Conservation (phyloP, 2,113 vertebrate genomes). For the Crotalus horridus region DNA sequence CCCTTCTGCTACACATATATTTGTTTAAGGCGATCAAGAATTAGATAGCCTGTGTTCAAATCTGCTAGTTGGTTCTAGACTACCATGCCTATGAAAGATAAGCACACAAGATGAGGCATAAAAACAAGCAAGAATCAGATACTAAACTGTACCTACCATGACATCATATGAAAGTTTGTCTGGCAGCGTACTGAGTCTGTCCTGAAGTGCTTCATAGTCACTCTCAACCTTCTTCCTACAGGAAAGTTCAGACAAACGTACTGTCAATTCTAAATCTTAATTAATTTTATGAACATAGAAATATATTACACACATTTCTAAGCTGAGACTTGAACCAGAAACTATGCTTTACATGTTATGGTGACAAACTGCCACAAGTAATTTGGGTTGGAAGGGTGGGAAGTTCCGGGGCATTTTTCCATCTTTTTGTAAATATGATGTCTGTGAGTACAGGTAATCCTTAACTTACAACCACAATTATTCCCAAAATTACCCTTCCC, state of each 20-base stretch:
- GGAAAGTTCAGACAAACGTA: conserved; percentile 43
- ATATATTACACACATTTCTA: neutral
- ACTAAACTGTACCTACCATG: conserved; percentile 77
- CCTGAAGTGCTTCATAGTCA: conserved; percentile 88
- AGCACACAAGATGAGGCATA: neutral
- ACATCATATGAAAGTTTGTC: conserved; percentile 86
- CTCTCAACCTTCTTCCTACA: conserved; percentile 87
- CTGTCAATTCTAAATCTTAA: neutral
- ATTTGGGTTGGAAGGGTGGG: neutral
- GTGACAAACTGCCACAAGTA: neutral
- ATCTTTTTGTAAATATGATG: neutral
- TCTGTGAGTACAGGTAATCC: neutral
- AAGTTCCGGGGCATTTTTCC: neutral
- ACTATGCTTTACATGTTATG: no score
- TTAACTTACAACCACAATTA: neutral
- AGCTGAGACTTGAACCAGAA: neutral
- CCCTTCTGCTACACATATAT: neutral
- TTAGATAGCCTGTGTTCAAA: neutral
- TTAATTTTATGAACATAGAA: neutral
- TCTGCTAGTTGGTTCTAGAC: neutral
- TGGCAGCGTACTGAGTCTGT: conserved; percentile 82
- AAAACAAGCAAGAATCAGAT: neutral
- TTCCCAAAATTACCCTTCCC: neutral
- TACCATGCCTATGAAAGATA: neutral
- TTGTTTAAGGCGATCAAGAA: conserved; percentile 16